phyloP scores from a whole-genome alignment of 2,888 invertebrate species.

The Cantharis lateralis region DNA sequence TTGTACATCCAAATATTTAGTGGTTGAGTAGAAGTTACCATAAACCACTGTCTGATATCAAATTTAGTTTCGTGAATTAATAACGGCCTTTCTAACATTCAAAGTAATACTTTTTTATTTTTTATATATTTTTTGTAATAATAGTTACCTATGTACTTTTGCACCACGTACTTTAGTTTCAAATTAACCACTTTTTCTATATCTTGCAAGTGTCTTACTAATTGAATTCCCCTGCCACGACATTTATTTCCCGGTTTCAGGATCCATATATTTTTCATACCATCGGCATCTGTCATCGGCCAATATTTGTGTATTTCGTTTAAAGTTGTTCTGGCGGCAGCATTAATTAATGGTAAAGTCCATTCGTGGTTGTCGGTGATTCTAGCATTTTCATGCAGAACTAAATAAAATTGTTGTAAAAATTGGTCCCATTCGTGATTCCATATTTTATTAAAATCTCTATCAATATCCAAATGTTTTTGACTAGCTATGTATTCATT shows the following conservation, averaged over 20 bases:
- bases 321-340: conserved; percentile 65
- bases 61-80: conserved; percentile 91
- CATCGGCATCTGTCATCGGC: conserved; percentile 86
- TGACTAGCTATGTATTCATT: conserved; percentile 76
- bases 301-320: conserved; percentile 71
- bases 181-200: conserved; percentile 73
- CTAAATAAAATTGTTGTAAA: conserved; percentile 67
- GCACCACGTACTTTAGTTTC: conserved; percentile 86
- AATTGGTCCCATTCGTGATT: conserved; percentile 92
- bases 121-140: conserved; percentile 8
- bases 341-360: conserved; percentile 40
- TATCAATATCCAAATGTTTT: conserved; percentile 77
- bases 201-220: conserved; percentile 85
- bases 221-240: conserved; percentile 85
- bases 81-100: conserved; percentile 76
- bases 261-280: conserved; percentile 89
- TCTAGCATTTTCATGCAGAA: conserved; percentile 66
- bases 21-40: conserved; percentile 89
- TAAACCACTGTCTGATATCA: conserved; percentile 94
- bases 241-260: conserved; percentile 92
- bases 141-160: conserved; percentile 86
- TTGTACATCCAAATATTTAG: conserved; percentile 92
- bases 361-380: conserved; percentile 41
- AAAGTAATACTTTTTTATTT: not conserved
- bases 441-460: conserved; percentile 66